Percentiles rank a stretch among this genome's conserved stretches.
These are phyloP conservation scores for Cancer borealis DNA, from an alignment of 2,888 invertebrate species.

Conservation along the genomic window DNA sequence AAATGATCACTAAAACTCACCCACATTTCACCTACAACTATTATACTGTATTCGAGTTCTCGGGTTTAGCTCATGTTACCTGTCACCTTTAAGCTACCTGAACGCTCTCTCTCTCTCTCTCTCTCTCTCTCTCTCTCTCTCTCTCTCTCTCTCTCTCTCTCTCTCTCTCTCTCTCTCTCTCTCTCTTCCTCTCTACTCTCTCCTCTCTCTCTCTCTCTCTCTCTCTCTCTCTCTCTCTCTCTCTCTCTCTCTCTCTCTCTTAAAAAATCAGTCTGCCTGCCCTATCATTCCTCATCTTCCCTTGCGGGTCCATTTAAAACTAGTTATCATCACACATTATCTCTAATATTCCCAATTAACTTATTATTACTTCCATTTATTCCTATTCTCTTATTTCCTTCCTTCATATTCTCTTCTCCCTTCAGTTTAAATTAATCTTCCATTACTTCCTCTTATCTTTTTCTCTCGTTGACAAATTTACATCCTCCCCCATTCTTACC, in stretches of 20 bases:
- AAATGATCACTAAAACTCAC: background rate
- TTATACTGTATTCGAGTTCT: background rate
- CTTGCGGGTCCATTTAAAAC: no score
- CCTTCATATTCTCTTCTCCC: no score
- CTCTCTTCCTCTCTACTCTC: background rate
- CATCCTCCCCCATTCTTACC: background rate
- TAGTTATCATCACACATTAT: no score
- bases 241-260: slow-evolving; percentile 31
- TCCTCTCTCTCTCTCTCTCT: slow-evolving; percentile 29
- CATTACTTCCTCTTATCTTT: background rate
- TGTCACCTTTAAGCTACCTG: slow-evolving; percentile 12
- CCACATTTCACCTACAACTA: background rate
- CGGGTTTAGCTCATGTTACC: slow-evolving; percentile 15
- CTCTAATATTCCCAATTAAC: no score
- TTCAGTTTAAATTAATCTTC: background rate
- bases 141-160: background rate
- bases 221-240: slow-evolving; percentile 21
- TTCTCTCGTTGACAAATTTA: background rate
- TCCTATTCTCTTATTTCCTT: no score
- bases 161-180: slow-evolving; percentile 39
- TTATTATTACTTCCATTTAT: no score
- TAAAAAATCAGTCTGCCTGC: background rate
- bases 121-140: slow-evolving; percentile 26
- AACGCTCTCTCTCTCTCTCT: background rate
- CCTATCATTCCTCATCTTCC: background rate